A percentile compares a stretch with the other conserved stretches of the same genome.
These are phyloP conservation scores for Neoscelio sp. DNA, from an alignment of 2,888 invertebrate species.

Conservation along the genomic window DNA sequence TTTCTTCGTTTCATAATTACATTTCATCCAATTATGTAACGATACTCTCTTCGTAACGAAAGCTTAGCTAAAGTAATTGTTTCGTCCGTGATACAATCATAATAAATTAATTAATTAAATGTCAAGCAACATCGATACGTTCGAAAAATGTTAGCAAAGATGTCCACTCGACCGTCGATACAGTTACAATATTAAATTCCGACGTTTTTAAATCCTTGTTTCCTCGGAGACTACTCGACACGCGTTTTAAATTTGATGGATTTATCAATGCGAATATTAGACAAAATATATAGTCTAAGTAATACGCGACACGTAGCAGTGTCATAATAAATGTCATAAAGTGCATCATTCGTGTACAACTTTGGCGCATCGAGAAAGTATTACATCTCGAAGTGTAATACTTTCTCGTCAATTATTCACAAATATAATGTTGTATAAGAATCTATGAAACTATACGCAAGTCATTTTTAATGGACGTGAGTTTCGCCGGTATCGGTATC, in stretches of 20 bases:
- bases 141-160: too few species aligned
- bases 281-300: not conserved
- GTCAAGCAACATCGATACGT: too few species aligned
- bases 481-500: constrained; percentile 10
- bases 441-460: constrained; percentile 35
- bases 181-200: too few species aligned
- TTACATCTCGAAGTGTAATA: constrained; percentile 52
- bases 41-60: too few species aligned
- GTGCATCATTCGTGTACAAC: constrained; percentile 12
- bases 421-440: constrained; percentile 33
- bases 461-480: constrained; percentile 37
- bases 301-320: constrained; percentile 29
- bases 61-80: too few species aligned
- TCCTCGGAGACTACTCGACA: too few species aligned
- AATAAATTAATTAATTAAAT: too few species aligned
- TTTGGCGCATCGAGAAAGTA: constrained; percentile 31
- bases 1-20: too few species aligned
- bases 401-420: constrained; percentile 48
- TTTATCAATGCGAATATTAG: not conserved
- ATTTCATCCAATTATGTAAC: too few species aligned
- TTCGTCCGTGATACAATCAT: too few species aligned
- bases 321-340: constrained; percentile 52
- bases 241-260: not conserved
- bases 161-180: too few species aligned
- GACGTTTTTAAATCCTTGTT: too few species aligned